phyloP scores from a whole-genome alignment of 2,113 vertebrate species.

The Brachyhypopomus occidentalis region DNA sequence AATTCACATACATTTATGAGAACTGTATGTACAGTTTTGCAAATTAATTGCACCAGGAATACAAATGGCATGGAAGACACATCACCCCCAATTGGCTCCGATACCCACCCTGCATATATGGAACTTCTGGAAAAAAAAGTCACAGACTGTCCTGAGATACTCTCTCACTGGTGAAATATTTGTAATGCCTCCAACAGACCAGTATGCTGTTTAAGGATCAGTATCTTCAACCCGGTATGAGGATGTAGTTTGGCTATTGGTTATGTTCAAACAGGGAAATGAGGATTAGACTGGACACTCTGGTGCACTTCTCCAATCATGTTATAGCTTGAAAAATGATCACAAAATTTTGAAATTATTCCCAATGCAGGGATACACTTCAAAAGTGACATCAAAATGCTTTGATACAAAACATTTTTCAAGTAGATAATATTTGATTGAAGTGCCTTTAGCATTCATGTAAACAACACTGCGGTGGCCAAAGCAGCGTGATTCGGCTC shows the following conservation, averaged over 20 bases:
- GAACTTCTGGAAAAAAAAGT: no score
- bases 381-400: conserved; percentile 80
- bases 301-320: conserved; percentile 63
- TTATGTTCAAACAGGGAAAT: conserved; percentile 42
- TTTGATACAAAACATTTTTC: conserved; percentile 79
- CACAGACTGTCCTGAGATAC: no score
- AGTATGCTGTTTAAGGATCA: no score
- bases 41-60: no score
- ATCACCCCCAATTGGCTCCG: no score
- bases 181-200: no score
- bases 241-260: conserved; percentile 51
- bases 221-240: conserved; percentile 52
- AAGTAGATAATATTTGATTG: conserved; percentile 78
- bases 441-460: conserved; percentile 79
- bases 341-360: conserved; percentile 72
- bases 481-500: conserved; percentile 67
- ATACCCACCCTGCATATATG: no score
- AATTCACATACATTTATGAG: no score
- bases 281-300: conserved; percentile 34
- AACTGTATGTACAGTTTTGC: no score
- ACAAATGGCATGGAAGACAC: no score
- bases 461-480: conserved; percentile 82
- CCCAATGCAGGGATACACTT: conserved; percentile 74
- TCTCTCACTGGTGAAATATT: no score
- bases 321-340: conserved; percentile 72